Conservation (phyloP, 2,797 vertebrate species). For the Trachurus trachurus region DNA sequence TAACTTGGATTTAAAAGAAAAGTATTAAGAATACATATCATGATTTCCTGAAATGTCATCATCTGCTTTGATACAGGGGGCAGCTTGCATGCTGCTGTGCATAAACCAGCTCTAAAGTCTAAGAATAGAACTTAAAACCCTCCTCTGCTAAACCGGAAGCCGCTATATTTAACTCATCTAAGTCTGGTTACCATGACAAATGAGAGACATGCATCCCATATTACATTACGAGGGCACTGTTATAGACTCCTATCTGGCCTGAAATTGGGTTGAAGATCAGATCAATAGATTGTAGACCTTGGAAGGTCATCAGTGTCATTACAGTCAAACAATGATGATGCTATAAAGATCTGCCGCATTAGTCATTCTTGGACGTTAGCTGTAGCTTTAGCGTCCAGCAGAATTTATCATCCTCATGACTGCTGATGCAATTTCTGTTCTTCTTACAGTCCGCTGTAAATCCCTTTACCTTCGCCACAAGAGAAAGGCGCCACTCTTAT, state of each 20-base stretch:
- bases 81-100: constrained; percentile 61
- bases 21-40: background rate
- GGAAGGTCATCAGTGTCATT: constrained; percentile 67
- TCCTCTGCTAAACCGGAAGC: constrained; percentile 79
- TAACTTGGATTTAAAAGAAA: constrained; percentile 21
- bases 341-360: constrained; percentile 51
- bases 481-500: background rate
- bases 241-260: constrained; percentile 72
- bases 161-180: constrained; percentile 84
- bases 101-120: constrained; percentile 73
- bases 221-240: constrained; percentile 76
- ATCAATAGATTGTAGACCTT: constrained; percentile 68
- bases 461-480: constrained; percentile 27
- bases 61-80: constrained; percentile 59
- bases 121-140: constrained; percentile 83
- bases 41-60: constrained; percentile 46
- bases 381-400: constrained; percentile 40
- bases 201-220: constrained; percentile 77
- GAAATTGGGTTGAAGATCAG: constrained; percentile 69
- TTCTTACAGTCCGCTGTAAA: constrained; percentile 29
- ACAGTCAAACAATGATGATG: constrained; percentile 62
- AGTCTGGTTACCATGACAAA: constrained; percentile 83
- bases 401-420: constrained; percentile 55
- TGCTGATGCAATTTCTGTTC: constrained; percentile 53
- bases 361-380: constrained; percentile 48